Conservation (phyloP, 2,113 vertebrate genomes). For the Notarius lentiginosus region DNA sequence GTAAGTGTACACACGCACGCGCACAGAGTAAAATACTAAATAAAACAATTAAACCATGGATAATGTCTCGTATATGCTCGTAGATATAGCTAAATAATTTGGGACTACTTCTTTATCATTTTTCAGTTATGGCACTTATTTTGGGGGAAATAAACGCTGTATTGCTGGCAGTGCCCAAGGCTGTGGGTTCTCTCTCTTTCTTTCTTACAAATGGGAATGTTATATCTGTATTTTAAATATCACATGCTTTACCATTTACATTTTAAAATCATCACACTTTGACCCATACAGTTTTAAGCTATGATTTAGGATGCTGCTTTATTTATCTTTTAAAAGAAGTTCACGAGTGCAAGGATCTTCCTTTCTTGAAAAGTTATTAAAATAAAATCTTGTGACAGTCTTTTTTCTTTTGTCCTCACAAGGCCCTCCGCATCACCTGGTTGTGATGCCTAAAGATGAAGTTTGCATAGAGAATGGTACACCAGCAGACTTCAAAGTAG, state of each 20-base stretch:
- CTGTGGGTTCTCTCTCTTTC: too few species aligned
- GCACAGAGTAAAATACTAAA: not conserved
- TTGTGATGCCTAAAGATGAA: constrained; percentile 77
- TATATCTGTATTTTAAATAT: not conserved
- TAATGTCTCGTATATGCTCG: not conserved
- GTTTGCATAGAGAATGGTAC: constrained; percentile 83
- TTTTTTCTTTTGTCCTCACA: constrained; percentile 22
- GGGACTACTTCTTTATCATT: too few species aligned
- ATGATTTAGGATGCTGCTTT: too few species aligned
- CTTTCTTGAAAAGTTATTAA: not conserved
- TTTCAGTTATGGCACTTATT: not conserved
- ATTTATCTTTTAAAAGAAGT: not conserved
- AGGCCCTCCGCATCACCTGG: constrained; percentile 80
- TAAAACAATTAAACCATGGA: not conserved
- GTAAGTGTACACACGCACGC: constrained; percentile 60
- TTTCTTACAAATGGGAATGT: not conserved
- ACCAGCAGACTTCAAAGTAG: constrained; percentile 75
- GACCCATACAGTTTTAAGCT: not conserved
- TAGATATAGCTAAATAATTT: not conserved
- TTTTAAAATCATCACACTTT: not conserved
- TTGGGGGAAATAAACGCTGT: not conserved
- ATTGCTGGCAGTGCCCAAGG: not conserved
- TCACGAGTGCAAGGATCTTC: not conserved
- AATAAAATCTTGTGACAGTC: not conserved
- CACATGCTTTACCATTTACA: not conserved